These are phyloP conservation scores for Arvicola amphibius DNA, from an alignment of 2,797 vertebrate species.

Conservation along the genomic window DNA sequence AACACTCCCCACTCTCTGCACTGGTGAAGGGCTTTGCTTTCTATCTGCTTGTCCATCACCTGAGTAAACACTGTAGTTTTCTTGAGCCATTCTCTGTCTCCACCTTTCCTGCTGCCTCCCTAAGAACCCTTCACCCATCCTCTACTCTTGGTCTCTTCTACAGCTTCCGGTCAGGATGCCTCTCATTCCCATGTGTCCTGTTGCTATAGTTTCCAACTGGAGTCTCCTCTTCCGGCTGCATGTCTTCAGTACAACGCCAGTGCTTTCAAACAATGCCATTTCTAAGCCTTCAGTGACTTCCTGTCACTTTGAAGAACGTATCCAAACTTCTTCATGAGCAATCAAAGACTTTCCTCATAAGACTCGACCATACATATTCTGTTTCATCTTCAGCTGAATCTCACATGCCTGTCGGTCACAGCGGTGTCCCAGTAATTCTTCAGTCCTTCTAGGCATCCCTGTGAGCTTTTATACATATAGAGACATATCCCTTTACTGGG, in stretches of 20 bases:
- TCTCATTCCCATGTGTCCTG: neutral
- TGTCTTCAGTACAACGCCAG: neutral
- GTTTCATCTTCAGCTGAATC: neutral
- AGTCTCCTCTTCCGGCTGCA: neutral
- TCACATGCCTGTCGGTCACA: neutral
- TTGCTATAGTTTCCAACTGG: neutral
- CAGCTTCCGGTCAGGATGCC: neutral
- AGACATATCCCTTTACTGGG: neutral
- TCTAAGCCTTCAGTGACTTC: neutral
- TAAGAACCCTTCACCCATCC: neutral
- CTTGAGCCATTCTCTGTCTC: neutral
- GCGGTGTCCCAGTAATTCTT: neutral
- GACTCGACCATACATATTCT: neutral
- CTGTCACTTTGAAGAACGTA: neutral
- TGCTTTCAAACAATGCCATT: neutral
- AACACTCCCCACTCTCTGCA: neutral
- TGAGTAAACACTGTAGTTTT: neutral
- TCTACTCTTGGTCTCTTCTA: neutral
- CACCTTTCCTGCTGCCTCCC: rapidly evolving
- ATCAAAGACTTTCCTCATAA: neutral
- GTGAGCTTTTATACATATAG: neutral
- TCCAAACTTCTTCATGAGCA: neutral
- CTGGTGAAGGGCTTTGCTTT: neutral
- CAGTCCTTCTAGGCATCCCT: neutral
- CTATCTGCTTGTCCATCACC: neutral